These are phyloP conservation scores for Notocelia uddmanniana DNA, from an alignment of 2,888 invertebrate genomes.

Conservation along the genomic window DNA sequence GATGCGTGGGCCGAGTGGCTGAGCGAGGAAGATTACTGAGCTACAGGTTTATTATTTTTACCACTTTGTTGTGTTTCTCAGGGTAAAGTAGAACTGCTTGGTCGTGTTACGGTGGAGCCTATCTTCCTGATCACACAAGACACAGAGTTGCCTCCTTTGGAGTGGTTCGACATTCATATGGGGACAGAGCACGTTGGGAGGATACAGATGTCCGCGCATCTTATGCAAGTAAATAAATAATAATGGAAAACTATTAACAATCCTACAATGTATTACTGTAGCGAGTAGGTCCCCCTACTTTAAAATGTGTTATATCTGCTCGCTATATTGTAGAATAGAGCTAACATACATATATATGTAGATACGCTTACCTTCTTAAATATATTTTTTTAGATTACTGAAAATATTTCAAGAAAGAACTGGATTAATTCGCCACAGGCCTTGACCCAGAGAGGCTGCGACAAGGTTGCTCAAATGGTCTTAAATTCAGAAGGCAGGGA, in stretches of 20 bases:
- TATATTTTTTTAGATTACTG: background rate
- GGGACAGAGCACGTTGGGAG: conserved; percentile 73
- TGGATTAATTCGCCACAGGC: background rate
- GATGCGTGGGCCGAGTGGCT: too few relatives aligned
- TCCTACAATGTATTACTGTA: too few relatives aligned
- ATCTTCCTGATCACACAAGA: conserved; percentile 55
- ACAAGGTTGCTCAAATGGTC: background rate
- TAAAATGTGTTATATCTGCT: too few relatives aligned
- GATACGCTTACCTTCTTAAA: too few relatives aligned
- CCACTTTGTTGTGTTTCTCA: conserved; percentile 46
- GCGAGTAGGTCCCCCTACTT: too few relatives aligned
- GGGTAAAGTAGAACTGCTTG: conserved; percentile 64
- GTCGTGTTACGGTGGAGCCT: conserved; percentile 62
- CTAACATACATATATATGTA: too few relatives aligned
- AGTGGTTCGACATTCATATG: conserved; percentile 77
- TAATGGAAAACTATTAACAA: background rate
- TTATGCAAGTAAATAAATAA: conserved; percentile 61
- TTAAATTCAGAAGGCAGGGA: conserved; percentile 53
- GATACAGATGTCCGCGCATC: conserved; percentile 80
- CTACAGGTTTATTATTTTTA: background rate
- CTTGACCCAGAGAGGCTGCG: background rate
- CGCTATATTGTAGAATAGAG: too few relatives aligned
- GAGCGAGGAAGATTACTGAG: too few relatives aligned
- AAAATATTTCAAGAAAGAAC: background rate
- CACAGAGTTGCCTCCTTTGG: conserved; percentile 68